Conservation (phyloP, 1,140 invertebrate species). For the Temnothorax longispinosus region DNA sequence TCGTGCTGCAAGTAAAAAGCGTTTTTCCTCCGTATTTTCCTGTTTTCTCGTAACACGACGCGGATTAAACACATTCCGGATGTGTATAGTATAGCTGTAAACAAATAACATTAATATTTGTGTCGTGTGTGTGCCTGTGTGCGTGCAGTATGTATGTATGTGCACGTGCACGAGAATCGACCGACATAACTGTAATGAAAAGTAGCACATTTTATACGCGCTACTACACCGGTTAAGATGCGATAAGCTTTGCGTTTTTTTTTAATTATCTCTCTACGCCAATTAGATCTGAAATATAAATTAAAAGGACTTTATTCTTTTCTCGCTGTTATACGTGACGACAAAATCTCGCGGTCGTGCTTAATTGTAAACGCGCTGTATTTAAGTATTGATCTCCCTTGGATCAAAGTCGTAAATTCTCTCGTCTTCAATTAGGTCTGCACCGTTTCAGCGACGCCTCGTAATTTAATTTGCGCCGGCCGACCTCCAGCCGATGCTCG, state of each 20-base stretch:
- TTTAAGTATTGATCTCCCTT: conserved; percentile 18
- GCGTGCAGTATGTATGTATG: background rate
- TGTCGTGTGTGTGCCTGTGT: background rate
- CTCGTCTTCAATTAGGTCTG: conserved; percentile 35
- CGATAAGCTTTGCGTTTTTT: background rate
- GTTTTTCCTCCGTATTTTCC: background rate
- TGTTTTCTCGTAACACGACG: background rate
- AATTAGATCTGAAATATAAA: background rate
- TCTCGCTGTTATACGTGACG: background rate
- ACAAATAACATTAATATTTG: conserved; percentile 34
- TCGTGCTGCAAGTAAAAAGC: background rate
- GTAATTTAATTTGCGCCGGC: conserved; percentile 49
- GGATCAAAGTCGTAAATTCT: conserved; percentile 36
- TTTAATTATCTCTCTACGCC: background rate
- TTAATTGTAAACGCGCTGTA: background rate
- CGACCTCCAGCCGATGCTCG: conserved; percentile 35
- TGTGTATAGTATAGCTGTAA: background rate
- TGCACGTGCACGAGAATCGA: too few species aligned
- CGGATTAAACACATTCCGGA: conserved; percentile 21
- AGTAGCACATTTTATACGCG: background rate
- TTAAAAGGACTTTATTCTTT: background rate
- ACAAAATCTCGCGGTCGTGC: background rate
- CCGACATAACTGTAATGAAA: background rate
- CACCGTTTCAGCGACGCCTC: conserved; percentile 35
- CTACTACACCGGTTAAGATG: background rate